Evolutionary conservation across 2,888 invertebrate species (phyloP), one percentile per base, ranked within the genome.

Genomic region (Altica lythri): DNA sequence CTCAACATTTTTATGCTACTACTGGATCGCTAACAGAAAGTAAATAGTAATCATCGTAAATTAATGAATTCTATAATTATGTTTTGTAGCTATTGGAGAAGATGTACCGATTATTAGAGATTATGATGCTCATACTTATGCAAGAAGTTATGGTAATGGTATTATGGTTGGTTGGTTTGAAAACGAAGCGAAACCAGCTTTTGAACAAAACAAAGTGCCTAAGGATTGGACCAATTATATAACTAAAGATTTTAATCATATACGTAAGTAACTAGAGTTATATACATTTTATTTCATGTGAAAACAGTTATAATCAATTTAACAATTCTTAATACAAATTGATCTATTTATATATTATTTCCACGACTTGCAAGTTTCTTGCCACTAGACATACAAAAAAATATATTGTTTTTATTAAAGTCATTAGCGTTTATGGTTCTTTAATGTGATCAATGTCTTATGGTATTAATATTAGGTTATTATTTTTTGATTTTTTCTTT

Each of bases 121-220:
- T 75, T 85, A 81, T 68, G 88, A 88, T 74, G 80, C 83, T 2
- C 75, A 80, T 58, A 81, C 81, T 4, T 88, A 86, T 66, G 77
- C 81, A 16, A 75, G 86, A 38, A 83, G 84, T 68, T 83, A 81
- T 79, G 76, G 81, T 72, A 78, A 77, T 30, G 80, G 79, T 27
- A 76, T 86, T 49, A 76, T 86, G 70, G 78, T 83, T 35, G 86
- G 86, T 1, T 86, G 86, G 69, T 88, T 86, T 73, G 86, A 86
- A 69, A 77, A 79, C 29, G 78, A 81, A 61, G 84, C 85, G 5
- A 85, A 83, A 67, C 84, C 86, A 17, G 83, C 85, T 8, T 87
- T 86, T 73, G 70, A 72, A 54, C 76, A 74, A 60, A 75, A 73
- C 45, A 68, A 64, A 53, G 75, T 81, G 47, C 80, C 80, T 5